Percentiles rank a stretch among this genome's conserved stretches.
These are phyloP conservation scores for Napeogenes inachia DNA, from an alignment of 2,888 invertebrate species.

Conservation along the genomic window DNA sequence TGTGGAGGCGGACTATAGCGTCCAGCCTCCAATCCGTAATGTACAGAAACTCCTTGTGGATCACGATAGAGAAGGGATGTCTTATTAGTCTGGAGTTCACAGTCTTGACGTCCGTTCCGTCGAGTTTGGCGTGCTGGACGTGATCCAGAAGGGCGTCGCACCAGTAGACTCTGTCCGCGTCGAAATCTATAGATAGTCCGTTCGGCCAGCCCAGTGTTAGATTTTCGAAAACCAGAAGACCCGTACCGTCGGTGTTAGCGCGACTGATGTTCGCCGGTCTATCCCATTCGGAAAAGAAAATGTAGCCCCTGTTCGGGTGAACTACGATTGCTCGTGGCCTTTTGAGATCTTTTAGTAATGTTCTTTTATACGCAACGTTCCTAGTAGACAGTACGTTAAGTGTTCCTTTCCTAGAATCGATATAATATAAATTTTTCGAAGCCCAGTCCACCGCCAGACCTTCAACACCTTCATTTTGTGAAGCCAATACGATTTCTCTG, in stretches of 20 bases:
- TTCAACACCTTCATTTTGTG: conserved; percentile 98
- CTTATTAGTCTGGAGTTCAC: conserved; percentile 90
- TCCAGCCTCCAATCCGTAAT: conserved; percentile 98
- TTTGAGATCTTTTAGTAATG: conserved; percentile 90
- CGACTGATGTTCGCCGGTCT: conserved; percentile 97
- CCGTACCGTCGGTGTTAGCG: conserved; percentile 92
- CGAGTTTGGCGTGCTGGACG: conserved; percentile 94
- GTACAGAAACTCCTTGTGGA: conserved; percentile 94
- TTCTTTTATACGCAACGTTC: conserved; percentile 89
- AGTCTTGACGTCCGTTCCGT: conserved; percentile 93
- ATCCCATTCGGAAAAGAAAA: conserved; percentile 98
- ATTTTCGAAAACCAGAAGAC: conserved; percentile 90
- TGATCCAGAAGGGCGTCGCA: conserved; percentile 97
- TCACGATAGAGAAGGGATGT: conserved; percentile 95
- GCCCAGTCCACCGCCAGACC: conserved; percentile 97
- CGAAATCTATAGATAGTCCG: conserved; percentile 95
- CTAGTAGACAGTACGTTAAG: conserved; percentile 93
- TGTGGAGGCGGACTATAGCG: conserved; percentile 93
- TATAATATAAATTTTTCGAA: conserved; percentile 95
- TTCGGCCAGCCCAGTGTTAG: conserved; percentile 98
- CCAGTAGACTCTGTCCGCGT: conserved; percentile 94
- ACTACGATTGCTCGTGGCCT: conserved; percentile 97
- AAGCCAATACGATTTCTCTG: conserved; percentile 93
- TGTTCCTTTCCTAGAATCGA: conserved; percentile 95
- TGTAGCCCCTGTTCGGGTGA: conserved; percentile 95